These are phyloP conservation scores for Seira sanloemensis DNA, from an alignment of 2,888 invertebrate species.

Conservation along the genomic window DNA sequence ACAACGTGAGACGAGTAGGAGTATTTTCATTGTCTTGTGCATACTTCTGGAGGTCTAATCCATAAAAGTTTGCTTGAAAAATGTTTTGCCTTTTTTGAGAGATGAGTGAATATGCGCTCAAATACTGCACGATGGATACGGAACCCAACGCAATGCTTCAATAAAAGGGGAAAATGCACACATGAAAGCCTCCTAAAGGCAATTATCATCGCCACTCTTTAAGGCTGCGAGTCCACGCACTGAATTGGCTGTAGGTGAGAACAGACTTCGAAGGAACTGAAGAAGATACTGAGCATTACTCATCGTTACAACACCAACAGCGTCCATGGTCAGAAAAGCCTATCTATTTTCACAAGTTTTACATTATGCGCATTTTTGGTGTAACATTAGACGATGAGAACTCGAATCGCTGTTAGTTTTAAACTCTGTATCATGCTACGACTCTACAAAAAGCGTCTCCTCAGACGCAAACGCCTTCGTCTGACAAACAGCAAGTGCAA, in stretches of 20 bases:
- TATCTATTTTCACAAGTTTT: not conserved
- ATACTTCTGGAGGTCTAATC: not conserved
- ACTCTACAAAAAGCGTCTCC: not conserved
- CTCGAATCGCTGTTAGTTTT: not conserved
- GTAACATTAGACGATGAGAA: not conserved
- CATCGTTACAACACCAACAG: not conserved
- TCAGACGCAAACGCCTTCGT: too few relatives aligned
- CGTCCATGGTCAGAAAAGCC: not conserved
- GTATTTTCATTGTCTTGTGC: not conserved
- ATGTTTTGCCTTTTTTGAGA: not conserved
- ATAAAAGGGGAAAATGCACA: not conserved
- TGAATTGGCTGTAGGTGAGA: too few relatives aligned
- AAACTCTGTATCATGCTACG: not conserved
- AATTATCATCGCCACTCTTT: not conserved
- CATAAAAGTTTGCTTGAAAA: not conserved
- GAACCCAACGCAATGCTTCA: too few relatives aligned
- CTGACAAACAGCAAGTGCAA: too few relatives aligned
- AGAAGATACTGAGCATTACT: not conserved
- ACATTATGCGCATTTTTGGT: not conserved
- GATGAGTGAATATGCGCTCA: not conserved
- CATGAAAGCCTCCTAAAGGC: too few relatives aligned
- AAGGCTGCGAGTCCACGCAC: not conserved
- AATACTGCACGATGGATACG: not conserved
- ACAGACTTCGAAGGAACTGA: not conserved
- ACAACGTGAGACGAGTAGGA: not conserved